phyloP scores from a whole-genome alignment of 2,888 invertebrate species.

The Cinara cedri region DNA sequence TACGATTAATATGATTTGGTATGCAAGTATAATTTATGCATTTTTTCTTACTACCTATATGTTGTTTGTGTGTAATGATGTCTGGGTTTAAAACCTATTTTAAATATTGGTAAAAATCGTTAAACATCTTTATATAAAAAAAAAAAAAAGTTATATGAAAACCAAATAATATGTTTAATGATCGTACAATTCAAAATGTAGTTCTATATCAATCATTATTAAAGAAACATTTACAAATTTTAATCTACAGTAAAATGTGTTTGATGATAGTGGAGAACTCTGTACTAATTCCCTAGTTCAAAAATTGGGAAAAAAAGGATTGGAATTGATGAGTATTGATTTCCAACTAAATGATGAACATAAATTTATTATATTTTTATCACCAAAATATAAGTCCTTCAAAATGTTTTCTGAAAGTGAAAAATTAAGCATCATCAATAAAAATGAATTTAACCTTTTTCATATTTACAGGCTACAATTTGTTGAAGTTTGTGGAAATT shows the following conservation, averaged over 20 bases:
- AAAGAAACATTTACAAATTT: slow-evolving; percentile 3
- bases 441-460: not conserved
- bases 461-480: too few species aligned
- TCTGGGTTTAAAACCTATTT: too few species aligned
- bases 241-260: slow-evolving; percentile 6
- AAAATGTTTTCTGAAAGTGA: slow-evolving; percentile 10
- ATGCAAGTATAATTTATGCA: too few species aligned
- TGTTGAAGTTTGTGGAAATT: too few species aligned
- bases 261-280: not conserved
- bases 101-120: too few species aligned
- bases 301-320: slow-evolving; percentile 4
- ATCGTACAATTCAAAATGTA: slow-evolving; percentile 15
- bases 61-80: too few species aligned
- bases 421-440: not conserved
- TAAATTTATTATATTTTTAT: slow-evolving; percentile 1
- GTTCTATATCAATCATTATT: not conserved
- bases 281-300: not conserved
- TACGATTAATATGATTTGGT: too few species aligned
- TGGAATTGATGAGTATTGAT: not conserved
- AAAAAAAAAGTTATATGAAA: too few species aligned
- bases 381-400: not conserved
- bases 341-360: not conserved
- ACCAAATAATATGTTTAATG: too few species aligned
- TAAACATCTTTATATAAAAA: too few species aligned
- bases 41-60: too few species aligned